Base-by-base conservation (phyloP, 2,113 vertebrate species). In the Nanorana parkeri region DNA sequence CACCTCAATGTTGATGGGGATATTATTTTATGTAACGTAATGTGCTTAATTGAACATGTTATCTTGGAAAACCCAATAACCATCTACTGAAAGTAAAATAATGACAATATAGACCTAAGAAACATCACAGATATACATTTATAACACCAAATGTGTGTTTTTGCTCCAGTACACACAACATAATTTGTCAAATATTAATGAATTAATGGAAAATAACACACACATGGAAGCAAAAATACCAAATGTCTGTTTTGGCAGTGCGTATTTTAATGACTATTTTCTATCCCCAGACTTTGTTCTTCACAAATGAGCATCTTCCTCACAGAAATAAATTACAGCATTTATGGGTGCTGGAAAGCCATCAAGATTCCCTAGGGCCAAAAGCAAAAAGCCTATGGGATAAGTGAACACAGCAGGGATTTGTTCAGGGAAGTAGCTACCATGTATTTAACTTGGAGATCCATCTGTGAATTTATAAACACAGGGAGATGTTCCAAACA, bases 381-480 rank as follows among this genome's bases (percentile, higher is more conserved):
- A 56, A 7, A 3, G 41, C 17, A 41, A 32, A 55, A 54, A 26
- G 19, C 47, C 26, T 32, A 51, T n/a, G 26, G 47, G 76, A 67
- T 29, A 28, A 5, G 3, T 17, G 4, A 29, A 54, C 54, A 67
- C 76, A 66, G 47, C 20, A 32, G 47, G 47, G 47, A 13, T 29
- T 66, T 51, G 60, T 26, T 78, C 15, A 3, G 47, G 76, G 19
- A 15, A 16, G 32, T 23, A 17, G 47, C 23, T 77, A 19, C 60
- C 63, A 13, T 26, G 60, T 51, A 64, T 63, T 28, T 64, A 51
- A 11, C 36, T 78, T 17, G 6, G 20, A 58, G 36, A 51, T 80
- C 78, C 66, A 81, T 81, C 51, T 81, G 61, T 36, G 47, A 6
- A 54, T 74, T 67, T 56, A 32, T 81, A 81, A 80, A 81, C 78